These are phyloP conservation scores for Leptinotarsa defecta DNA, from an alignment of 1,140 invertebrate genomes.

Conservation along the genomic window DNA sequence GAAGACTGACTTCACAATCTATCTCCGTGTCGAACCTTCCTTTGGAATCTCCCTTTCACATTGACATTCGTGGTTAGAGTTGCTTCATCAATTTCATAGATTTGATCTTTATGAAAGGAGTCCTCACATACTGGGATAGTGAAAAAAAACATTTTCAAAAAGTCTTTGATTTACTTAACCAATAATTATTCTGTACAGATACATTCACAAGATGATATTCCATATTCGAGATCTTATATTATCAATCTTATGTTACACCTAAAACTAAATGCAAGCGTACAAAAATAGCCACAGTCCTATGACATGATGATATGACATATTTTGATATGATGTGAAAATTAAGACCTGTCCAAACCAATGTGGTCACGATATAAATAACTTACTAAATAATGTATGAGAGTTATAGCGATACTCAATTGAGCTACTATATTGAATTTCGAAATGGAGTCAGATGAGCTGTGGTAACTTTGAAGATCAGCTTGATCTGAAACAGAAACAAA, in stretches of 20 bases:
- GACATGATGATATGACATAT: conserved; percentile 10
- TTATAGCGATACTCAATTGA: background rate
- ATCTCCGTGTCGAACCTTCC: too few relatives aligned
- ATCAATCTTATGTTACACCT: conserved; percentile 6
- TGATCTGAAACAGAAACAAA: conserved; percentile 6
- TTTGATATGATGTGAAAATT: background rate
- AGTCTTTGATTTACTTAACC: background rate
- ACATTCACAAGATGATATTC: background rate
- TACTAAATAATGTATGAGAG: background rate
- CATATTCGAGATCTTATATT: background rate
- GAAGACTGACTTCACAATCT: too few relatives aligned
- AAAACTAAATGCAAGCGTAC: conserved; percentile 22
- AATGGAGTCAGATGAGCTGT: conserved; percentile 10
- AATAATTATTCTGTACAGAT: background rate
- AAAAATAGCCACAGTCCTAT: conserved; percentile 28
- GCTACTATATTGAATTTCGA: background rate
- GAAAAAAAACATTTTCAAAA: background rate
- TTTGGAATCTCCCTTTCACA: too few relatives aligned
- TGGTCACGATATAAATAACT: background rate
- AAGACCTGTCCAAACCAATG: background rate
- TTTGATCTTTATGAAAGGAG: too few relatives aligned
- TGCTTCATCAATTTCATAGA: too few relatives aligned
- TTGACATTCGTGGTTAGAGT: too few relatives aligned
- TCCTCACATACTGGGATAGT: too few relatives aligned
- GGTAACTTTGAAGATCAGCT: conserved; percentile 22